Conservation (phyloP, 2,888 invertebrate genomes). For the Quadroppia sp. region DNA sequence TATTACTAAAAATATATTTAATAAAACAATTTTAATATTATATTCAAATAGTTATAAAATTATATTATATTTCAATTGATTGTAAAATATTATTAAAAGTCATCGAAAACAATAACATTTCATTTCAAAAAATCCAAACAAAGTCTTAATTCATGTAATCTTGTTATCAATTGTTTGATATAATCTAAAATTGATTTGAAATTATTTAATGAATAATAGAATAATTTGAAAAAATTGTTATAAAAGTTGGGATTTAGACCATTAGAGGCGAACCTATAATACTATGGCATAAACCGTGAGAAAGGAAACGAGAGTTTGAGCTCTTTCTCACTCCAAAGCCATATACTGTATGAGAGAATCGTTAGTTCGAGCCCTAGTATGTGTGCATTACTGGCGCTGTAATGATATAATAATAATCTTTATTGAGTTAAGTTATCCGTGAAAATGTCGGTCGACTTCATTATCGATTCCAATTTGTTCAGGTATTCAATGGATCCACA, state of each 20-base stretch:
- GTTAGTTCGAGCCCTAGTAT: conserved; percentile 29
- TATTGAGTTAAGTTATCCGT: conserved; percentile 10
- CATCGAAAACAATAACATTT: too few relatives aligned
- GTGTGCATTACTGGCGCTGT: conserved; percentile 18
- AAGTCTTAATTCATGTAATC: too few relatives aligned
- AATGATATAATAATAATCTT: conserved; percentile 32
- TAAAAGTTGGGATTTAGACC: neutral
- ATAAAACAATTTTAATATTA: too few relatives aligned
- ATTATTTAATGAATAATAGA: too few relatives aligned
- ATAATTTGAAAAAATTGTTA: neutral
- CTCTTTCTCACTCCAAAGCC: neutral
- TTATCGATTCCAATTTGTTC: conserved; percentile 12
- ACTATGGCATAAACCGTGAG: conserved; percentile 18
- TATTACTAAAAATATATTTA: neutral
- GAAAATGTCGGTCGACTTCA: conserved; percentile 10
- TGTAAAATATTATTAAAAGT: too few relatives aligned
- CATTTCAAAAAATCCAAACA: too few relatives aligned
- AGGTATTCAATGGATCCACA: conserved; percentile 1
- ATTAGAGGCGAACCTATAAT: conserved; percentile 7
- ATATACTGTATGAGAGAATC: conserved; percentile 35
- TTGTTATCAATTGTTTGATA: too few relatives aligned
- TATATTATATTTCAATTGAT: too few relatives aligned
- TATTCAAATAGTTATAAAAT: too few relatives aligned
- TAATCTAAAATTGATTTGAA: too few relatives aligned
- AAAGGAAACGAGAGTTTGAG: conserved; percentile 29